A percentile compares a stretch with the other conserved stretches of the same genome.
Evolutionary conservation across 2,113 vertebrate species (phyloP).

Genomic region (pig (Sus scrofa)): T2T-Sscrofa CM000818.6:63030001-63030500

Average conservation of each 20-base stretch:
- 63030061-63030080: not conserved
- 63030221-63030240: not conserved
- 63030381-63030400: not conserved
- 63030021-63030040: not conserved
- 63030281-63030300: too few relatives aligned
- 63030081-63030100: not conserved
- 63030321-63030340: not conserved
- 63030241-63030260: not conserved
- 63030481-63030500: not conserved
- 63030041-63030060: not conserved
- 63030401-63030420: not conserved
- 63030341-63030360: not conserved
- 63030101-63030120: not conserved
- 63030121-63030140: not conserved
- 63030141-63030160: not conserved
- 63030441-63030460: not conserved
- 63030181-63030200: not conserved
- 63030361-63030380: not conserved
- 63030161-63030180: not conserved
- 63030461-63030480: not conserved
- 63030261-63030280: not conserved
- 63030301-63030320: too few relatives aligned
- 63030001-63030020: not conserved
- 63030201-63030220: not conserved
- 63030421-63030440: not conserved